Percentiles rank a stretch among this genome's conserved stretches.
Evolutionary conservation across 2,797 vertebrate species (phyloP).

Genomic region (Sebastiscus albofasciatus): DNA sequence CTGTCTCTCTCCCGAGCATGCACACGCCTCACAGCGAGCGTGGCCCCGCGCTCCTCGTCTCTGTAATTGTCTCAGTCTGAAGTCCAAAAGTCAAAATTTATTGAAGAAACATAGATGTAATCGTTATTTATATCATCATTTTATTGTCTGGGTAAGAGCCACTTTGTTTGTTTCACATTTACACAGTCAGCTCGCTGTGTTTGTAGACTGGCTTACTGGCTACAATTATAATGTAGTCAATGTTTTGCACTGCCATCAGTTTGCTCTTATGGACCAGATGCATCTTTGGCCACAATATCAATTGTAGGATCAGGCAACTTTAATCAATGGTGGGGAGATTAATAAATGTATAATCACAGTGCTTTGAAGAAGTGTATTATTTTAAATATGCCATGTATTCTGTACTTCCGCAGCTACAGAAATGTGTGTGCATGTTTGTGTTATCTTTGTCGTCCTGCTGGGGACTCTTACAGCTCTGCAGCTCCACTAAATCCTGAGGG

Average conservation of each 20-base stretch:
- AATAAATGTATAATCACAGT: constrained; percentile 1
- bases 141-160: neutral
- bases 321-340: neutral
- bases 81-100: too few species aligned
- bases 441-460: constrained; percentile 19
- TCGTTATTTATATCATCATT: neutral
- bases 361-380: neutral
- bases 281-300: neutral
- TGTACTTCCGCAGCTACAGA: neutral
- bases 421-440: constrained; percentile 5
- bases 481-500: constrained; percentile 30
- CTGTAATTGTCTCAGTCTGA: too few species aligned
- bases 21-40: neutral
- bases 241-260: neutral
- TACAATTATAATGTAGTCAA: neutral
- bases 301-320: neutral
- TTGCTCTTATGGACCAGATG: neutral
- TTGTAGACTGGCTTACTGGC: too few species aligned
- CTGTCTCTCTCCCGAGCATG: neutral
- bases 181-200: too few species aligned
- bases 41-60: neutral
- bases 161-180: too few species aligned
- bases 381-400: neutral
- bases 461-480: constrained; percentile 20
- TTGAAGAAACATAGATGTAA: too few species aligned